phyloP scores from a whole-genome alignment of 2,797 vertebrate genomes.

The Muraenolepis orangiensis region DNA sequence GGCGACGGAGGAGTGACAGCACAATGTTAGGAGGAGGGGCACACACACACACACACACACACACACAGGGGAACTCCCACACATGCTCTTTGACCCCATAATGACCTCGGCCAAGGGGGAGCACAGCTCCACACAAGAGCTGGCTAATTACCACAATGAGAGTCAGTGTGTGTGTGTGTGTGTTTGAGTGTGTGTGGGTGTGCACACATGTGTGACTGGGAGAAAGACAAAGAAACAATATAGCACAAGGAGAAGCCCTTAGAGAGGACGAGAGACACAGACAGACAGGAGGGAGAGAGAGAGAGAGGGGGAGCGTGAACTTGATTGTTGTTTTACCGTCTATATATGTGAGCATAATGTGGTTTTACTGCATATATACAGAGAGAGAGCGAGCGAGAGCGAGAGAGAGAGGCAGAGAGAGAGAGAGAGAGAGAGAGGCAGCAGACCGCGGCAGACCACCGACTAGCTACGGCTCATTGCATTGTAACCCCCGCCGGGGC shows the following conservation, averaged over 20 bases:
- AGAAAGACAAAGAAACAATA: not conserved
- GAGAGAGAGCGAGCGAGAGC: not conserved
- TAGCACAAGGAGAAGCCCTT: not conserved
- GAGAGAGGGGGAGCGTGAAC: too few species aligned
- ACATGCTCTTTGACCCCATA: conserved; percentile 46
- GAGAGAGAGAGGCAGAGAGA: not conserved
- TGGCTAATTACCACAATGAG: conserved; percentile 21
- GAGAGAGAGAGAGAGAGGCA: too few species aligned
- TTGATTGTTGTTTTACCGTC: too few species aligned
- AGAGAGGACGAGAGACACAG: not conserved
- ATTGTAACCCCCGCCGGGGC: too few species aligned
- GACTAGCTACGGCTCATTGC: too few species aligned
- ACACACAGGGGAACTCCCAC: conserved; percentile 16
- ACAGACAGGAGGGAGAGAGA: not conserved
- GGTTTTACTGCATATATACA: not conserved
- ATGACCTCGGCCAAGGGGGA: conserved; percentile 20
- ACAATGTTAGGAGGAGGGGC: not conserved
- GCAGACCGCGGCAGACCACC: too few species aligned
- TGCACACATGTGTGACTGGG: not conserved
- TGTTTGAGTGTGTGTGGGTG: not conserved
- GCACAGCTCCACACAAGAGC: conserved; percentile 6
- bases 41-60: conserved; percentile 9
- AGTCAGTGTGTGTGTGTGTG: conserved; percentile 6
- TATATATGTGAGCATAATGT: too few species aligned
- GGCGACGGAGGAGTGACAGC: not conserved